Evolutionary conservation across 2,797 vertebrate species (phyloP).

Genomic region (Acanthurus leucopareius): DNA sequence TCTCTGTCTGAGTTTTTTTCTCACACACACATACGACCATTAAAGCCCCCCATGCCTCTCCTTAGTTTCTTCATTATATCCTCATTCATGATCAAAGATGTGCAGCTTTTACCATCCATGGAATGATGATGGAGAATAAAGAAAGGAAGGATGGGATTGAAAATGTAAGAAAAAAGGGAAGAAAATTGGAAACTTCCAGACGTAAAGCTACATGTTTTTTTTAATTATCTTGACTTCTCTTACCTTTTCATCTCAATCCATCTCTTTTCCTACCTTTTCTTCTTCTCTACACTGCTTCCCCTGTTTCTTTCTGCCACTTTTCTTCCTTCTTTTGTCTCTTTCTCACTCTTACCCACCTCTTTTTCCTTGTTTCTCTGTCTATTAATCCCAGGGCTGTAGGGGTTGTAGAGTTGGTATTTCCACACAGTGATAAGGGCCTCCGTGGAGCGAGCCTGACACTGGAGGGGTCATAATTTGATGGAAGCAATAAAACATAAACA

Average conservation of each 20-base stretch:
- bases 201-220: neutral
- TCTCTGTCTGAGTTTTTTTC: neutral
- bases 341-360: neutral
- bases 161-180: neutral
- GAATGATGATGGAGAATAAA: conserved; percentile 30
- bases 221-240: neutral
- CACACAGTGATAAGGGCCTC: conserved; percentile 57
- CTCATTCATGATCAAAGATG: conserved; percentile 22
- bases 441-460: conserved; percentile 57
- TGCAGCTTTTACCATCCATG: conserved; percentile 12
- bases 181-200: conserved; percentile 1
- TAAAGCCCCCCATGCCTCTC: neutral
- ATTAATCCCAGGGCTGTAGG: conserved; percentile 46
- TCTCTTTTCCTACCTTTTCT: neutral
- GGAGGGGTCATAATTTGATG: conserved; percentile 55
- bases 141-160: neutral
- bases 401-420: conserved; percentile 58
- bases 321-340: conserved; percentile 9
- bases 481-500: conserved; percentile 49
- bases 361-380: conserved; percentile 39
- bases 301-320: neutral
- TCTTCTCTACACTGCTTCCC: neutral
- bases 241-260: neutral
- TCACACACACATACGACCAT: neutral
- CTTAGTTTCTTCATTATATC: conserved; percentile 22